Percentiles rank a stretch among this genome's conserved stretches.
Evolutionary conservation across 2,888 invertebrate genomes (phyloP).

Genomic region (Protophormia terraenovae): DNA sequence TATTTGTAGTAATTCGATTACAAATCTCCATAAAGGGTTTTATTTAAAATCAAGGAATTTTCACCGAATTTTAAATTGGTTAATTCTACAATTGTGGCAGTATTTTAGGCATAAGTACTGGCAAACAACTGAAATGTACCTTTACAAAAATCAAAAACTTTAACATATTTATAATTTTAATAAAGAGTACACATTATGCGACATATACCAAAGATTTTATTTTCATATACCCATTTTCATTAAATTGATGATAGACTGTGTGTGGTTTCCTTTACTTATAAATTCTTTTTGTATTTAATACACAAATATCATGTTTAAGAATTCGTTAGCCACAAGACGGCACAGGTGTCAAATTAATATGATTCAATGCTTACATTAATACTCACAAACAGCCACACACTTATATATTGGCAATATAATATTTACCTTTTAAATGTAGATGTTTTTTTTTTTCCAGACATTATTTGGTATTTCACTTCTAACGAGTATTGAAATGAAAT

Average conservation of each 20-base stretch:
- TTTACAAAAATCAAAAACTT: too few relatives aligned
- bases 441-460: not conserved
- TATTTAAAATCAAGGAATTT: too few relatives aligned
- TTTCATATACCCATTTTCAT: too few relatives aligned
- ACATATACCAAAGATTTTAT: too few relatives aligned
- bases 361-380: not conserved
- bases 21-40: too few relatives aligned
- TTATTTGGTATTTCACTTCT: not conserved
- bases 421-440: not conserved
- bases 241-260: not conserved
- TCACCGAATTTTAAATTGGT: too few relatives aligned
- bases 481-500: conserved; percentile 4
- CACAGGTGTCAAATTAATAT: conserved; percentile 41
- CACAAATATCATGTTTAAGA: conserved; percentile 8
- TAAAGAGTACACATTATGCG: too few relatives aligned
- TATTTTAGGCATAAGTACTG: too few relatives aligned
- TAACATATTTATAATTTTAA: too few relatives aligned
- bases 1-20: too few relatives aligned
- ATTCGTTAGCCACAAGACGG: conserved; percentile 38
- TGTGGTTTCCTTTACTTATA: not conserved
- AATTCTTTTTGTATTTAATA: not conserved
- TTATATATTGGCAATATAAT: not conserved
- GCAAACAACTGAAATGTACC: too few relatives aligned
- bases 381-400: not conserved
- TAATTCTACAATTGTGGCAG: too few relatives aligned